Percentiles rank a stretch among this genome's conserved stretches.
These are phyloP conservation scores for Nothoprocta pentlandii DNA, from an alignment of 2,113 vertebrate species.

Conservation along the genomic window DNA sequence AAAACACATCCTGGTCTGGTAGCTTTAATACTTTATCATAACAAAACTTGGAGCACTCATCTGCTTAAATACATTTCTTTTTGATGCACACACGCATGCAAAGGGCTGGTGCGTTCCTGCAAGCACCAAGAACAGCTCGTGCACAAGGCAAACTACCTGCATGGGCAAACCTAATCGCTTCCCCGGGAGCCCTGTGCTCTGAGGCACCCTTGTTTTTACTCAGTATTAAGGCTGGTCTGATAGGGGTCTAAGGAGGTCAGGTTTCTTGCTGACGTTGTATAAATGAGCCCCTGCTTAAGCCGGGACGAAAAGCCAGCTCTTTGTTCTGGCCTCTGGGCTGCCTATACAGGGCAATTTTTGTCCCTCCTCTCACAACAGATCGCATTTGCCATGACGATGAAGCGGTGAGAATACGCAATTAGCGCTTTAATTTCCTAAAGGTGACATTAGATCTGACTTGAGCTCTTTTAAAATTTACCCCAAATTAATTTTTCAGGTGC, in stretches of 20 bases:
- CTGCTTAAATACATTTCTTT: background rate
- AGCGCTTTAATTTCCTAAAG: background rate
- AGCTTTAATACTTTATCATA: background rate
- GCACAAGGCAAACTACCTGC: background rate
- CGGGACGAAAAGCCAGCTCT: background rate
- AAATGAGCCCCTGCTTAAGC: background rate
- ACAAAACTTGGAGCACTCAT: background rate
- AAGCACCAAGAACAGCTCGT: background rate
- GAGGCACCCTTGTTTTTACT: background rate
- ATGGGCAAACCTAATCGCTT: background rate
- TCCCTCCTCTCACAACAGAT: background rate
- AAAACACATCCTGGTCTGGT: background rate
- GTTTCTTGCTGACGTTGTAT: background rate
- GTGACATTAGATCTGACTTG: background rate
- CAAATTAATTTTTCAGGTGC: background rate
- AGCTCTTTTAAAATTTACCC: background rate
- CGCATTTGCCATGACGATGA: accelerated
- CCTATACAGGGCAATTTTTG: accelerated
- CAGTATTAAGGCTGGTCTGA: background rate
- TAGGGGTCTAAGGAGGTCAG: background rate
- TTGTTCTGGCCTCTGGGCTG: background rate
- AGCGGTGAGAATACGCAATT: background rate
- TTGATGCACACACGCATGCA: accelerated
- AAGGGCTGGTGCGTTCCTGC: background rate
- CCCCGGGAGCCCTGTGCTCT: background rate